Evolutionary conservation across 2,888 invertebrate genomes (phyloP).

Genomic region (Drosophila leonis): DNA sequence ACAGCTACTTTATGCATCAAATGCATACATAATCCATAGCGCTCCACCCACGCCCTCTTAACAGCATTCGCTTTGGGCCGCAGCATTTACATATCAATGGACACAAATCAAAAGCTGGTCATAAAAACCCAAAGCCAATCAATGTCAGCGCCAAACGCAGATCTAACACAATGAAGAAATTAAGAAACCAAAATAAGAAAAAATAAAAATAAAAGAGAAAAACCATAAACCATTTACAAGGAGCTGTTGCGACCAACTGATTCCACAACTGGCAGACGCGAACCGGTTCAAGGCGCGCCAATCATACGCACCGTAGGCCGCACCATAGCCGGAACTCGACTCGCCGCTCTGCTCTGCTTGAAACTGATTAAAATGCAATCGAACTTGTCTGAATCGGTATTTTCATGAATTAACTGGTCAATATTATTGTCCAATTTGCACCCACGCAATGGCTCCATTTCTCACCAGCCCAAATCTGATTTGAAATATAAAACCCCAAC

Average conservation of each 20-base stretch:
- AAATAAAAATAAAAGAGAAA: background rate
- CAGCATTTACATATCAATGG: conserved; percentile 57
- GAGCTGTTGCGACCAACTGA: conserved; percentile 21
- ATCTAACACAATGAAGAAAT: conserved; percentile 13
- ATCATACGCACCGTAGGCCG: conserved; percentile 68
- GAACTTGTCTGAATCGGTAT: conserved; percentile 75
- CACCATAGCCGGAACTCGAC: background rate
- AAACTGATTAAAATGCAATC: conserved; percentile 74
- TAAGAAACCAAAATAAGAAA: conserved; percentile 17
- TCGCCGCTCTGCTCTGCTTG: conserved; percentile 51
- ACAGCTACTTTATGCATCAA: conserved; percentile 39
- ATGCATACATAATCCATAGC: conserved; percentile 53
- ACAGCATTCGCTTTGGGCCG: conserved; percentile 26
- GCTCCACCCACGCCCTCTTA: conserved; percentile 33
- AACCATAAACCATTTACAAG: conserved; percentile 27
- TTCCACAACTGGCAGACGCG: conserved; percentile 17
- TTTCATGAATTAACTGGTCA: conserved; percentile 78
- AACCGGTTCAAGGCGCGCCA: conserved; percentile 38
- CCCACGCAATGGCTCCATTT: conserved; percentile 58
- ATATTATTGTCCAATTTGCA: conserved; percentile 68
- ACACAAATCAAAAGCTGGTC: conserved; percentile 32
- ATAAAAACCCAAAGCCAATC: conserved; percentile 44
- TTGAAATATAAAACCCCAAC: conserved; percentile 30
- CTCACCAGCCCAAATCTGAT: conserved; percentile 40
- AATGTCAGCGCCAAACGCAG: conserved; percentile 31